Conservation (phyloP, 2,888 invertebrate species). For the Chrysomela aeneicollis region DNA sequence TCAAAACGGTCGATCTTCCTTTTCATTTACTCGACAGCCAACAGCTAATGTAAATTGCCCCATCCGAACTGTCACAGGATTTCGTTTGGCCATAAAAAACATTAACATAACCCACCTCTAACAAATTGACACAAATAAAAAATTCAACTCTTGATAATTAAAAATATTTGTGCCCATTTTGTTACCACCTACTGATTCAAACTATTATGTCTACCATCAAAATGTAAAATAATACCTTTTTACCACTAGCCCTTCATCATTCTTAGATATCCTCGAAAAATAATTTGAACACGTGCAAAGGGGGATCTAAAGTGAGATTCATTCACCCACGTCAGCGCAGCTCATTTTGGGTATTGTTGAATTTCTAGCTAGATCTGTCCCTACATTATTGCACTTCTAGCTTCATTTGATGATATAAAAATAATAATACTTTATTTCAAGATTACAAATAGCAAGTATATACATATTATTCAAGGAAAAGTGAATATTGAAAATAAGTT, state of each 20-base stretch:
- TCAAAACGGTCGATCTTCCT: constrained; percentile 24
- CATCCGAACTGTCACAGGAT: constrained; percentile 27
- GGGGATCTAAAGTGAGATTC: constrained; percentile 8
- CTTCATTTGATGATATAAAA: too few species aligned
- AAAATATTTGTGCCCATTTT: constrained; percentile 44
- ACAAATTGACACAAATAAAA: constrained; percentile 41
- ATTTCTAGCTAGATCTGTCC: too few species aligned
- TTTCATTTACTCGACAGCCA: constrained; percentile 13
- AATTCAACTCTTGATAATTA: constrained; percentile 39
- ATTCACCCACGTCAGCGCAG: too few species aligned
- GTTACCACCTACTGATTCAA: constrained; percentile 45
- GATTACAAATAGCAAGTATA: too few species aligned
- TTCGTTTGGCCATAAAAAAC: constrained; percentile 23
- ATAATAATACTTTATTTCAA: too few species aligned
- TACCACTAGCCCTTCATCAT: constrained; percentile 41
- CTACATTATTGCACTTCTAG: too few species aligned
- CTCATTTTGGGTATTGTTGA: too few species aligned
- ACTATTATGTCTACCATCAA: constrained; percentile 44
- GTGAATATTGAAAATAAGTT: too few species aligned
- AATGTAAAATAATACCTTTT: constrained; percentile 47
- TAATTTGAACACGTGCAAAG: constrained; percentile 53
- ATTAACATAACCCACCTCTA: constrained; percentile 32
- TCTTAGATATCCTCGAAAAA: constrained; percentile 39
- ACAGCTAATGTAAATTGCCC: constrained; percentile 17
- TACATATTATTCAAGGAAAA: too few species aligned